A percentile compares a stretch with the other conserved stretches of the same genome.
phyloP scores from a whole-genome alignment of 2,888 invertebrate species.

The Agrenia bidenticulata region DNA sequence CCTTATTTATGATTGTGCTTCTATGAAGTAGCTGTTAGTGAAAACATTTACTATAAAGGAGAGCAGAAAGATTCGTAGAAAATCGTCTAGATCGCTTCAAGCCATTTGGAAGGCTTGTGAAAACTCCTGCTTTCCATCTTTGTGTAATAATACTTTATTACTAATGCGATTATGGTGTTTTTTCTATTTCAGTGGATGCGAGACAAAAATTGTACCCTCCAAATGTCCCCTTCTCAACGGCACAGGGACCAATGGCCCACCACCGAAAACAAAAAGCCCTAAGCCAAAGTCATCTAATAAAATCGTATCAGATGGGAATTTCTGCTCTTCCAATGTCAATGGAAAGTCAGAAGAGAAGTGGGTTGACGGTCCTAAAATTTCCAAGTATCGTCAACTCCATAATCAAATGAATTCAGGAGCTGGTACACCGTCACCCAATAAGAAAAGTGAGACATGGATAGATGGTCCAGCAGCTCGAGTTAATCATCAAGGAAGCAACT shows the following conservation, averaged over 20 bases:
- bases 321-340: constrained; percentile 20
- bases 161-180: constrained; percentile 4
- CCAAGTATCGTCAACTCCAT: constrained; percentile 46
- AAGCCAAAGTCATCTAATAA: constrained; percentile 47
- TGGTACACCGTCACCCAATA: neutral
- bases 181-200: constrained; percentile 35
- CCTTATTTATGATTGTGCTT: constrained; percentile 1
- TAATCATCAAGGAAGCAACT: constrained; percentile 51
- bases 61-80: neutral
- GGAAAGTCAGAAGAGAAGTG: constrained; percentile 82
- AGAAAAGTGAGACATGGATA: constrained; percentile 58
- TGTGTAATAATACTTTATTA: neutral
- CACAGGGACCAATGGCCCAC: constrained; percentile 34
- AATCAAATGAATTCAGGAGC: constrained; percentile 1
- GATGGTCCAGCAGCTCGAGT: constrained; percentile 80
- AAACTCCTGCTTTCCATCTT: neutral
- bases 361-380: constrained; percentile 91
- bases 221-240: constrained; percentile 41
- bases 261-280: constrained; percentile 51
- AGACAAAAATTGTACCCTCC: constrained; percentile 40
- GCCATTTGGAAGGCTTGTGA: neutral
- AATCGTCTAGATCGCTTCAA: neutral
- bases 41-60: neutral
- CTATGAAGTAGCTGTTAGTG: neutral
- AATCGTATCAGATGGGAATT: constrained; percentile 27